Conservation (phyloP, 2,888 invertebrate genomes). For the Eumerus sabulonum region DNA sequence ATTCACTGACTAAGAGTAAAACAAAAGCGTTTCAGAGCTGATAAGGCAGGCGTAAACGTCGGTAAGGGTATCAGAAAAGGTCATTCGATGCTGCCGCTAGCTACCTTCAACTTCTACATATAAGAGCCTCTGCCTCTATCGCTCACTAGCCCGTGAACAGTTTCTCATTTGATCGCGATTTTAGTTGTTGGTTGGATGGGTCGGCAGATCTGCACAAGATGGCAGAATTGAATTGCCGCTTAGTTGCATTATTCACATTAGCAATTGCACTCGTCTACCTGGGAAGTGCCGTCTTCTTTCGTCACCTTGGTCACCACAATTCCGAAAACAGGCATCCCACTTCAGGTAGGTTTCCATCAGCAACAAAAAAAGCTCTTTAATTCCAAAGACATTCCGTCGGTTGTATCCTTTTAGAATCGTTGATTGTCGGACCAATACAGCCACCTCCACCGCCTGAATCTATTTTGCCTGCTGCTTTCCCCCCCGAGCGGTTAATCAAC, state of each 20-base stretch:
- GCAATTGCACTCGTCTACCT: constrained; percentile 34
- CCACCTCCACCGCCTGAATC: background rate
- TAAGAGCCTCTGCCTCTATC: no score
- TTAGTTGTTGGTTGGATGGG: constrained; percentile 1
- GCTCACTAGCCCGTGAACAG: background rate
- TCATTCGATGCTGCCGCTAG: background rate
- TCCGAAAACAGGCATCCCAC: constrained; percentile 3
- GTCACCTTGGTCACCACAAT: constrained; percentile 36
- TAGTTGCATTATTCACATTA: constrained; percentile 39
- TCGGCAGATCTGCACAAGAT: no score
- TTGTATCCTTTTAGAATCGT: background rate
- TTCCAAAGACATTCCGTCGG: constrained; percentile 4
- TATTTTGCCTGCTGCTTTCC: no score
- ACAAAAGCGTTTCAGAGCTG: background rate
- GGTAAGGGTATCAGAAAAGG: background rate
- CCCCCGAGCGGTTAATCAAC: background rate
- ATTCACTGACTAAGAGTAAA: background rate
- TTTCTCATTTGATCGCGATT: background rate
- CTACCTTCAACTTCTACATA: no score
- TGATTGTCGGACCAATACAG: background rate
- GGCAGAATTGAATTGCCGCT: constrained; percentile 50
- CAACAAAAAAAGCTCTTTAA: background rate
- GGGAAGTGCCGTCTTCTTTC: constrained; percentile 35
- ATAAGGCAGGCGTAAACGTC: background rate
- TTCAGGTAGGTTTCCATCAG: constrained; percentile 27